Conservation (phyloP, 2,797 vertebrate genomes). For the Odontamblyopus lacepedii region DNA sequence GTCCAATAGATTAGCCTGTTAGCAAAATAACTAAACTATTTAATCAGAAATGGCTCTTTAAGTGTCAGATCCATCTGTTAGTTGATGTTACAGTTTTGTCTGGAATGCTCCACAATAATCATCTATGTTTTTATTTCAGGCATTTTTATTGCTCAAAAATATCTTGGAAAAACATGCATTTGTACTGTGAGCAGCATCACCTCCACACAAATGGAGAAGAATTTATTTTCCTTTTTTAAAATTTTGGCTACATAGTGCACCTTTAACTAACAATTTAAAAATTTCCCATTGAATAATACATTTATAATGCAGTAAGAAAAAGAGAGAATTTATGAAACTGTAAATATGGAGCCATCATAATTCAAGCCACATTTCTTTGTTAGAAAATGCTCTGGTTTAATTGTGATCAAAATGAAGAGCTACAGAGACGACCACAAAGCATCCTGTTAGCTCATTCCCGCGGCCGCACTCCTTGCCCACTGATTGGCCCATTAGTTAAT, state of each 20-base stretch:
- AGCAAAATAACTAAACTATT: neutral
- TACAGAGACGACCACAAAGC: constrained; percentile 42
- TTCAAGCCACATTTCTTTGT: constrained; percentile 53
- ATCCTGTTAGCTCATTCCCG: constrained; percentile 35
- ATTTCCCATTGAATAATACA: no score
- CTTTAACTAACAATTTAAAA: no score
- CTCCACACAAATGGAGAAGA: neutral
- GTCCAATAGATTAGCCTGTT: neutral
- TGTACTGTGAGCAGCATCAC: neutral
- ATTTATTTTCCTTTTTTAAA: no score
- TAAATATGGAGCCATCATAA: constrained; percentile 30
- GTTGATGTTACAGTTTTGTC: neutral
- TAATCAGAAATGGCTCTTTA: neutral
- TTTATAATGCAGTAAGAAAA: no score
- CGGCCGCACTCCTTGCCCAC: constrained; percentile 42
- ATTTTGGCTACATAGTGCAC: no score
- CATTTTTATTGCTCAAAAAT: neutral
- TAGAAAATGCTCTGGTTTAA: constrained; percentile 57
- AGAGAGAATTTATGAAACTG: neutral
- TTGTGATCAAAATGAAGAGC: constrained; percentile 64
- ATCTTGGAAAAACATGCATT: neutral
- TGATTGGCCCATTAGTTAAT: constrained; percentile 72
- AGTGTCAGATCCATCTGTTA: neutral
- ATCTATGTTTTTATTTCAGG: neutral
- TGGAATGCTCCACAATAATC: neutral